phyloP scores from a whole-genome alignment of 2,888 invertebrate species.

The Tiliacea aurago region DNA sequence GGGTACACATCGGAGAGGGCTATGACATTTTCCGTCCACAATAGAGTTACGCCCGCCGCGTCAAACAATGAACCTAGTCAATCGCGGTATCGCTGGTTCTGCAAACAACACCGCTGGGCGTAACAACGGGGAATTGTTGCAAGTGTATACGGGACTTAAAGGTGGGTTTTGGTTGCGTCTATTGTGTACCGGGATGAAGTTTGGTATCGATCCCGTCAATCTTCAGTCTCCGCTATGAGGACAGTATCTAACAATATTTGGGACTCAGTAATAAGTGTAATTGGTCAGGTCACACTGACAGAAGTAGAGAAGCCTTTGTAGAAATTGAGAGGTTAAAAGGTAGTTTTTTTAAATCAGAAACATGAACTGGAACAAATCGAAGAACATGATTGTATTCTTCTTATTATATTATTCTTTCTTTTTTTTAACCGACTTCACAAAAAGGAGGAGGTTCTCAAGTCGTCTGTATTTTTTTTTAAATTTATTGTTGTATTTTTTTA shows the following conservation, averaged over 20 bases:
- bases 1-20: conserved; percentile 42
- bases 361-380: not conserved
- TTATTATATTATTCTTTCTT: no score
- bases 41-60: conserved; percentile 73
- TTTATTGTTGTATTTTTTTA: no score
- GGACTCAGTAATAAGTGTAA: not conserved
- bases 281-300: not conserved
- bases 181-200: conserved; percentile 69
- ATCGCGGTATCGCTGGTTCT: conserved; percentile 78
- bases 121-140: conserved; percentile 69
- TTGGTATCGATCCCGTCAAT: conserved; percentile 71
- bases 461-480: no score
- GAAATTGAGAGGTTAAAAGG: not conserved
- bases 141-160: conserved; percentile 70
- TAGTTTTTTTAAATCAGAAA: not conserved
- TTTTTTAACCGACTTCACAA: no score
- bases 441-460: no score
- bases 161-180: conserved; percentile 68
- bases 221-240: conserved; percentile 60
- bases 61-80: conserved; percentile 80
- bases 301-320: not conserved
- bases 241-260: conserved; percentile 40
- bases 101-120: conserved; percentile 73
- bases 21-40: conserved; percentile 77
- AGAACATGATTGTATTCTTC: not conserved